Percentiles rank a stretch among this genome's conserved stretches.
phyloP scores from a whole-genome alignment of 1,140 invertebrate species.

The Samia ricini region DNA sequence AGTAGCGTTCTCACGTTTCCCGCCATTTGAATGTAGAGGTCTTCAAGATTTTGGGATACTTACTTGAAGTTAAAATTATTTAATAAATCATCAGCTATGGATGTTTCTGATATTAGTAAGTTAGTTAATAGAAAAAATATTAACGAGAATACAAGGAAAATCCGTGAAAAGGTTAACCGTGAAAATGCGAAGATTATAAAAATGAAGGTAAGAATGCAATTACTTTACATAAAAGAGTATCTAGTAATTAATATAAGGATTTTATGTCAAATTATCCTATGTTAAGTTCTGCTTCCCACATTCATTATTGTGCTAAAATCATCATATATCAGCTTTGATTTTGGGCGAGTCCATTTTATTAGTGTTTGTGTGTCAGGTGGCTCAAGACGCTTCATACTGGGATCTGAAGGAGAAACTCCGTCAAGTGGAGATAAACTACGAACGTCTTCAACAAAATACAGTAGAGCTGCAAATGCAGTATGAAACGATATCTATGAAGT shows the following conservation, averaged over 20 bases:
- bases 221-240: neutral
- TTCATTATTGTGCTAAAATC: no score
- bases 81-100: conserved; percentile 31
- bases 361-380: conserved; percentile 35
- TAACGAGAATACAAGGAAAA: conserved; percentile 47
- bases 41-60: conserved; percentile 5
- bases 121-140: conserved; percentile 49
- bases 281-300: no score
- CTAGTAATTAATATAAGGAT: neutral
- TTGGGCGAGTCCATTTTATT: neutral
- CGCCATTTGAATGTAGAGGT: conserved; percentile 9
- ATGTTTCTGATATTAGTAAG: conserved; percentile 48
- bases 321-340: neutral
- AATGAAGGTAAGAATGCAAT: conserved; percentile 39
- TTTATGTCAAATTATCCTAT: neutral
- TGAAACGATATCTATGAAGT: conserved; percentile 52
- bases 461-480: conserved; percentile 65
- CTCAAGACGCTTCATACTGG: conserved; percentile 61
- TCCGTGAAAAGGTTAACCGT: conserved; percentile 59
- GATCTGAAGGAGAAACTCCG: conserved; percentile 57
- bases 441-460: conserved; percentile 64
- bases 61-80: neutral
- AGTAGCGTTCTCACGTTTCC: conserved; percentile 1
- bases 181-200: conserved; percentile 61
- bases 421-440: conserved; percentile 52